Conservation (phyloP, 2,797 vertebrate species). For the Clamator glandarius region DNA sequence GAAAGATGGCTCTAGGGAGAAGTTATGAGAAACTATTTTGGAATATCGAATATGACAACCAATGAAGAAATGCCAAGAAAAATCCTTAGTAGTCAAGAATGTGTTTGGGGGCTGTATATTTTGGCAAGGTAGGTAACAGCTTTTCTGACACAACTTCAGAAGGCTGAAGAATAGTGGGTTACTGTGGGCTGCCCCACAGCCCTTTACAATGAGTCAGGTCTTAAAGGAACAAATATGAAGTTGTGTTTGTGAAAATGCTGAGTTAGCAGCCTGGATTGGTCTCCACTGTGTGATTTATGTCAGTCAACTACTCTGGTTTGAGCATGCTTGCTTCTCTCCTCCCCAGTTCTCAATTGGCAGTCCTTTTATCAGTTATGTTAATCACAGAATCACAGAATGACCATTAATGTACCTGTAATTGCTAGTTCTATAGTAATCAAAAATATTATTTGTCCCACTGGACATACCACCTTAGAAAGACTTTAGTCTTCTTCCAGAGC, state of each 20-base stretch:
- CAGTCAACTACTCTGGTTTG: fast-evolving
- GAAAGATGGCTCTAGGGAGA: background rate
- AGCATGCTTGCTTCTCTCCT: background rate
- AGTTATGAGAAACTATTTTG: background rate
- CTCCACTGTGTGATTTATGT: background rate
- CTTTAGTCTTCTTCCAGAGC: background rate
- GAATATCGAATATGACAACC: background rate
- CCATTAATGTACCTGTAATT: background rate
- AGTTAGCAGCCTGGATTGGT: fast-evolving
- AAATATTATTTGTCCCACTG: background rate
- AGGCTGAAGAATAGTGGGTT: background rate
- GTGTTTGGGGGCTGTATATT: background rate
- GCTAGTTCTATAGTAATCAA: fast-evolving
- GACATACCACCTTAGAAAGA: background rate
- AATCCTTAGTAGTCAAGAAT: background rate
- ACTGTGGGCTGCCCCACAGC: fast-evolving
- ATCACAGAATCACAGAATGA: too few species aligned
- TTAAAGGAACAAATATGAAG: background rate
- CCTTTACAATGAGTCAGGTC: background rate
- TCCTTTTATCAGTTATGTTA: fast-evolving
- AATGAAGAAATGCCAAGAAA: background rate
- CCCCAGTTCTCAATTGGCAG: background rate
- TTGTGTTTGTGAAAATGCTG: background rate
- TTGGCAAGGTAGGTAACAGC: background rate
- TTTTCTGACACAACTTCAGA: background rate